Evolutionary conservation across 1,140 invertebrate genomes (phyloP), one percentile per base, ranked within the genome.

Genomic region (Gryon sp.): DNA sequence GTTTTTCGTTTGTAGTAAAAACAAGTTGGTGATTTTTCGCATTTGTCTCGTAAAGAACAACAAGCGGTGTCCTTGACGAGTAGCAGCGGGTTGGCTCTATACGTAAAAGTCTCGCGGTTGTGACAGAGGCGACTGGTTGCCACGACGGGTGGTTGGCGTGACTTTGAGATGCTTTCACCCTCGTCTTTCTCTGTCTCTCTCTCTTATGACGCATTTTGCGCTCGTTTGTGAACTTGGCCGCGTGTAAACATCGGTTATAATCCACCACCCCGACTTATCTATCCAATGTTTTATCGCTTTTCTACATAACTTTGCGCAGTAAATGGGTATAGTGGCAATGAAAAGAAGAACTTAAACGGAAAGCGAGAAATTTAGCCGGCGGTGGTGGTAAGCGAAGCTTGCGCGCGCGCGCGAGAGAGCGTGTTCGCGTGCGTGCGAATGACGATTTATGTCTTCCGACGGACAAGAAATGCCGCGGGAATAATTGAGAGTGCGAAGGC

Each of bases 391-490:
- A 36, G 11, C 24, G n/a, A n/a, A n/a, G n/a, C n/a, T 14, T 19
- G 41, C 14, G 28, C 22, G 43, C 28, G 24, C 45, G 26, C n/a
- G n/a, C n/a, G n/a, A n/a, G n/a, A 53, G 34, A 50, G 36, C 18
- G 18, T 11, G 40, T 9, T 68, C 38, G 63, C 65, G 65, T 69
- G 53, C 65, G 50, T 55, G 50, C 48, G 50, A 41, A n/a, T 36
- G 19, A 30, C 65, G 65, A 69, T 69, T 69, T 69, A 69, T 69
- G 53, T 28, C 65, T 68, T 68, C 63, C 52, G 52, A 68, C 26
- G 50, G 28, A 19, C 24, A 36, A 52, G 32, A 59, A 69, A 69
- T 59, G 53, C 53, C 65, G 43, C 34, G 26, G 45, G 65, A 59
- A 59, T 69, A 69, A 69, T 59, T 69, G 32, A 52, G 43, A 59